Conservation (phyloP, 2,113 vertebrate genomes). For the Speoplatyrhinus poulsoni region DNA sequence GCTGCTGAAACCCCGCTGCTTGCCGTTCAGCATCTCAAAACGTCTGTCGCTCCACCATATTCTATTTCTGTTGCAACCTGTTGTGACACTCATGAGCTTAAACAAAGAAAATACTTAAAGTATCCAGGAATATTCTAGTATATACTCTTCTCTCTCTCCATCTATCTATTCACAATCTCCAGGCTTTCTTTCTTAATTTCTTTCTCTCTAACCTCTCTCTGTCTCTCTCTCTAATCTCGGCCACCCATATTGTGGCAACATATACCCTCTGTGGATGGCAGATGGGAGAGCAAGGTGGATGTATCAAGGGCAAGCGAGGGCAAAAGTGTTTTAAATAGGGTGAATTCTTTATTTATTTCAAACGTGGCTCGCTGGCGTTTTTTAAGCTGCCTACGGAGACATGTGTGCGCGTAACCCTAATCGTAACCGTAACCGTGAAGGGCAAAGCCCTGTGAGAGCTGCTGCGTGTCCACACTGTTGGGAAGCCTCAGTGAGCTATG, state of each 20-base stretch:
- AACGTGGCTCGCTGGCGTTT: constrained; percentile 12
- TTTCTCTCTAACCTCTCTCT: constrained; percentile 7
- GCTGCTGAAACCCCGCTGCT: background rate
- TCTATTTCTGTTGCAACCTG: too few relatives aligned
- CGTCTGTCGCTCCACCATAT: background rate
- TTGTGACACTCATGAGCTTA: too few relatives aligned
- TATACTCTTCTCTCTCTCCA: constrained; percentile 11
- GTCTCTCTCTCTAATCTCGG: constrained; percentile 45
- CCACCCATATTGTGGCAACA: constrained; percentile 59
- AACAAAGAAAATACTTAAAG: too few relatives aligned
- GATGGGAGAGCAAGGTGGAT: constrained; percentile 62
- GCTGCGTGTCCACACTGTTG: too few relatives aligned
- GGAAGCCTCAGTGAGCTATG: too few relatives aligned
- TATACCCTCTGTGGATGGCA: constrained; percentile 67
- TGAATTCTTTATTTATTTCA: constrained; percentile 50
- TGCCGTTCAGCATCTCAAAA: background rate
- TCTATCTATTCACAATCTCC: too few relatives aligned
- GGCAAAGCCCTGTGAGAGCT: too few relatives aligned
- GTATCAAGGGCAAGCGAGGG: constrained; percentile 48
- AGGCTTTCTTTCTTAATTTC: background rate
- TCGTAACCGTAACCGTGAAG: too few relatives aligned
- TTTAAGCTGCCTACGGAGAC: constrained; percentile 5
- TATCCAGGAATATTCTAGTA: constrained; percentile 52
- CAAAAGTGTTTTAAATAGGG: constrained; percentile 55
- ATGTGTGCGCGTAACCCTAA: too few relatives aligned